Evolutionary conservation across 2,797 vertebrate genomes (phyloP).

Genomic region (Gorsachius magnificus): DNA sequence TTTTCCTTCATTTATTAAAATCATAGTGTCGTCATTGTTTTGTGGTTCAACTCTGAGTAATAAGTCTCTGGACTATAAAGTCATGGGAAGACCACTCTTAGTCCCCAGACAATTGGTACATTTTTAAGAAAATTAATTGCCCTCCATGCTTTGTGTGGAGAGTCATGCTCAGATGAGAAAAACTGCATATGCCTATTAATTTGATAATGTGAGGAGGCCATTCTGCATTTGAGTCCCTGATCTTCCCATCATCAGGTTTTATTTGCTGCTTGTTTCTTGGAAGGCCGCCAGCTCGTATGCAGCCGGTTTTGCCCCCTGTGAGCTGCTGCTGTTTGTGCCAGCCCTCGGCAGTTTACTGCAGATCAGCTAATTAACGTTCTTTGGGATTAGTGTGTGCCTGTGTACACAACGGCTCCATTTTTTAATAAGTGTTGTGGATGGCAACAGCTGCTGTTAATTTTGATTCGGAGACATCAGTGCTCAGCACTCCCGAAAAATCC

Average conservation of each 20-base stretch:
- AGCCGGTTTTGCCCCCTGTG: neutral
- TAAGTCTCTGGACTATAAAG: neutral
- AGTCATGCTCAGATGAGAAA: neutral
- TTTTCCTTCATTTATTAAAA: neutral
- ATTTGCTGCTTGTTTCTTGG: neutral
- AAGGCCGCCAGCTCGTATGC: neutral
- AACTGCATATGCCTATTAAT: neutral
- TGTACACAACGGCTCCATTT: neutral
- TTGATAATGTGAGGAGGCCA: neutral
- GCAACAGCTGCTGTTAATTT: neutral
- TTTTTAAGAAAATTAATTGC: neutral
- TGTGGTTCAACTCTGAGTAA: neutral
- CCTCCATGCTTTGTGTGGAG: neutral
- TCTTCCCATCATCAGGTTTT: neutral
- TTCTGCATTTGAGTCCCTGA: neutral
- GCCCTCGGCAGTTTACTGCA: neutral
- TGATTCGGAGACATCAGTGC: neutral
- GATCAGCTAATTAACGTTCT: neutral
- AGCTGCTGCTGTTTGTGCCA: neutral
- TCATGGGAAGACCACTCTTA: neutral
- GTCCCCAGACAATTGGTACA: neutral
- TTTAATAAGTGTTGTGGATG: neutral
- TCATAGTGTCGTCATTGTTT: neutral
- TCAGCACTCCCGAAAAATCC: neutral
- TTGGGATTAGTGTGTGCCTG: neutral